Base-by-base conservation (phyloP, 2,797 vertebrate species). In the Mormyrops boulengeri region DNA sequence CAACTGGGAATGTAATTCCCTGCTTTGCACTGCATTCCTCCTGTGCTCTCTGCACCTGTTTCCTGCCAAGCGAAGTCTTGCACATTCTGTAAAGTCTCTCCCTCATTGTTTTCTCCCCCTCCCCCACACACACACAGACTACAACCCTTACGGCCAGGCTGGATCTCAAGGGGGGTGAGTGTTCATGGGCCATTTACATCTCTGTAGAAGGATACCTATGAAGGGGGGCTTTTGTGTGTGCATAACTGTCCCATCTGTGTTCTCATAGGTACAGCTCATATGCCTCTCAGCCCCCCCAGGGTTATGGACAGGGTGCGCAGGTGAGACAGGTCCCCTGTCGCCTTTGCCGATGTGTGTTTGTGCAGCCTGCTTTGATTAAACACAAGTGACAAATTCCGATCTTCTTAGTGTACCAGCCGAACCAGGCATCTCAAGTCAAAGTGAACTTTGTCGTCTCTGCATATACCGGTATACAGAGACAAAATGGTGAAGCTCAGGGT, bases 141-240 rank as follows among this genome's bases (percentile, higher is more conserved):
- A 97, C 85, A 97, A 95, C 94, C 96, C 96, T 92, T 97, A 97
- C 88, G 96, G 95, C 92, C 97, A 97, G 93, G 95, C 97, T 92
- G 96, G 96, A 93, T 96, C 96, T 91, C 97, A 97, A 93, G 97
- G 97, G 93, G 96, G 96, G 97, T 97, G 93, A 96, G 96, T 95
- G 82, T 19, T 52, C 38, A 4, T 30, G 1, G 17, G 8, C 82
- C n/a, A 3, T 85, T 9, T 85, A 44, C 17, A 80, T 80, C 73
- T 5, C 38, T 7, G 17, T 19, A n/a, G 73, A 80, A 80, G 17
- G 17, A 19, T n/a, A 4, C 34, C 38, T 44, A 30, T 17, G 73
- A 44, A 73, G 66, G 66, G 66, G 66, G 26, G 38, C 3, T n/a
- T n/a, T n/a, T 50, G 4, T 88, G 52, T 38, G 17, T 44, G 5